phyloP scores from a whole-genome alignment of 2,888 invertebrate species.

The Drosophila vallismaia region DNA sequence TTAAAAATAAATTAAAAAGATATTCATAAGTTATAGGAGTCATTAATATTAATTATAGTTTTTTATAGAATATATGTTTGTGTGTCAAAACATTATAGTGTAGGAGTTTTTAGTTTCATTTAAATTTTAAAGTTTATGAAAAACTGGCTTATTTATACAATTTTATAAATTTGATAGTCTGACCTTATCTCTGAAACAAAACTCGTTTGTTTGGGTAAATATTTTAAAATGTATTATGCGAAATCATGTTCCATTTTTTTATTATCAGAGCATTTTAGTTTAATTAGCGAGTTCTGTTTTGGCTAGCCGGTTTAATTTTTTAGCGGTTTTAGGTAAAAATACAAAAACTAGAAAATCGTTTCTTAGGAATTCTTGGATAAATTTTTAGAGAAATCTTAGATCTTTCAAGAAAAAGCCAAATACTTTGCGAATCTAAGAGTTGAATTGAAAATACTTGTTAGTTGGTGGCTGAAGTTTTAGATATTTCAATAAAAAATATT shows the following conservation, averaged over 20 bases:
- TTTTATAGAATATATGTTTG: conserved; percentile 10
- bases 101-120: background rate
- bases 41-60: conserved; percentile 22
- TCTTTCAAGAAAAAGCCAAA: conserved; percentile 30
- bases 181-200: conserved; percentile 31
- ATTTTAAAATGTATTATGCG: conserved; percentile 31
- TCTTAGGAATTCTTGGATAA: conserved; percentile 13
- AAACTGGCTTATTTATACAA: background rate
- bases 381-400: background rate
- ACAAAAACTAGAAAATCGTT: background rate
- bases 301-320: conserved; percentile 1
- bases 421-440: conserved; percentile 45
- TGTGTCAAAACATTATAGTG: conserved; percentile 24
- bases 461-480: conserved; percentile 7
- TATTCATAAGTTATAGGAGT: conserved; percentile 9
- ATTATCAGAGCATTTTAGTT: conserved; percentile 12
- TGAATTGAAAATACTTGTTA: conserved; percentile 45
- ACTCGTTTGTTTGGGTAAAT: conserved; percentile 30
- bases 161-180: conserved; percentile 19
- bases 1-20: conserved; percentile 2
- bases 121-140: background rate
- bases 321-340: background rate
- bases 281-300: conserved; percentile 31
- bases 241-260: conserved; percentile 17
- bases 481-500: background rate